A percentile compares a stretch with the other conserved stretches of the same genome.
Evolutionary conservation across 2,797 vertebrate species (phyloP).

Genomic region (Cyprinodon diabolis): DNA sequence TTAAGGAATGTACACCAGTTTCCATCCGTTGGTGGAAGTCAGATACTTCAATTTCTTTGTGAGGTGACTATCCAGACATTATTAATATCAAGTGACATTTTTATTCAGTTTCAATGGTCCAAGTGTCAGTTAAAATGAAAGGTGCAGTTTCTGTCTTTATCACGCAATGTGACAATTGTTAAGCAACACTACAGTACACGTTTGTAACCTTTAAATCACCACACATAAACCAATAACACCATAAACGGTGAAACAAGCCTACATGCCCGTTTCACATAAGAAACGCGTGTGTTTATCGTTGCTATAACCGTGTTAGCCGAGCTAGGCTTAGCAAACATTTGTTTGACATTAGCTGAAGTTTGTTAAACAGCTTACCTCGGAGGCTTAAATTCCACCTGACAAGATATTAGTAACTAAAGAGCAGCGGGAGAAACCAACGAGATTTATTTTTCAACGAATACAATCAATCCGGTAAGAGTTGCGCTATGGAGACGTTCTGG

Average conservation of each 20-base stretch:
- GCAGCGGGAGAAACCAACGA: background rate
- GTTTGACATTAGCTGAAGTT: background rate
- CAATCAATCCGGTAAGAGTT: background rate
- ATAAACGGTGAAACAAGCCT: background rate
- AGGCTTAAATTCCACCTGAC: background rate
- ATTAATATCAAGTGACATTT: background rate
- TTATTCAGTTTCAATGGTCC: too few species aligned
- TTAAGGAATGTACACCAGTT: too few species aligned
- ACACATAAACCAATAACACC: background rate
- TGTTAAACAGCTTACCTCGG: slow-evolving; percentile 51
- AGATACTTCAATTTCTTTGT: background rate
- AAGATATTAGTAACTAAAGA: background rate
- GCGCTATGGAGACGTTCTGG: background rate
- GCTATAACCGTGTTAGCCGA: slow-evolving; percentile 10
- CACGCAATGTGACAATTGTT: background rate
- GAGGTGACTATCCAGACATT: background rate
- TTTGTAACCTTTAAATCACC: background rate
- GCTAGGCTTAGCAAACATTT: slow-evolving; percentile 47
- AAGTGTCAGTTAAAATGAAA: background rate
- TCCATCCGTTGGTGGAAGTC: too few species aligned
- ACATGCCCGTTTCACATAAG: background rate
- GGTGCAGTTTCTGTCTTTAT: background rate
- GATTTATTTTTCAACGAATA: background rate
- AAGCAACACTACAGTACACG: too few species aligned
- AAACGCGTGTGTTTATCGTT: background rate